These are phyloP conservation scores for Phrynocephalus forsythii DNA, from an alignment of 2,797 vertebrate genomes.

Conservation along the genomic window DNA sequence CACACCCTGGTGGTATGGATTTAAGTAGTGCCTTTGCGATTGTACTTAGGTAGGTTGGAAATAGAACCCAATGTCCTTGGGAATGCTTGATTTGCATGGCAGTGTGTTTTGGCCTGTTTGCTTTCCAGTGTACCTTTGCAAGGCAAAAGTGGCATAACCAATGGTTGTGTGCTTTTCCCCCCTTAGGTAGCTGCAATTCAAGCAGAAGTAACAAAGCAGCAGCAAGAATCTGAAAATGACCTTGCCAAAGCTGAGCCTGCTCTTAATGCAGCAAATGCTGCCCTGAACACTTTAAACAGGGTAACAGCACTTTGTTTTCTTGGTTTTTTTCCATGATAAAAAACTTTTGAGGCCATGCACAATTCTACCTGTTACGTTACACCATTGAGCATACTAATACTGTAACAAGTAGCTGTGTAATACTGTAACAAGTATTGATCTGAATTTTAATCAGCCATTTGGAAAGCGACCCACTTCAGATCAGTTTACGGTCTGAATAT, in stretches of 20 bases:
- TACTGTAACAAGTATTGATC: neutral
- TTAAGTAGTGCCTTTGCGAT: no score
- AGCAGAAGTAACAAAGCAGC: constrained; percentile 82
- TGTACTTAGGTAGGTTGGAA: no score
- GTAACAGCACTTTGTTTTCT: constrained; percentile 49
- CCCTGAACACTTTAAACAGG: constrained; percentile 82
- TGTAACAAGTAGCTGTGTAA: neutral
- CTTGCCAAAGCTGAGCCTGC: constrained; percentile 81
- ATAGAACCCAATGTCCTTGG: neutral
- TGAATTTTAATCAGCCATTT: neutral
- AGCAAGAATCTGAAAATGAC: constrained; percentile 80
- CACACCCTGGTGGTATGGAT: no score
- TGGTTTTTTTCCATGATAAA: neutral
- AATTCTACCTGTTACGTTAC: neutral
- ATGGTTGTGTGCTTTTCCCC: neutral
- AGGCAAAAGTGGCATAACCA: constrained; percentile 34
- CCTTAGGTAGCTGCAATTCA: constrained; percentile 80
- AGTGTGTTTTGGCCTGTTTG: constrained; percentile 15
- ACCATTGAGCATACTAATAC: neutral
- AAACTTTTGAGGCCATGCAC: constrained; percentile 23
- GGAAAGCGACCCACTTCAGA: neutral
- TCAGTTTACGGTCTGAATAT: neutral
- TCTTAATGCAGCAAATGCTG: constrained; percentile 78
- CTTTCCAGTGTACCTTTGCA: constrained; percentile 48
- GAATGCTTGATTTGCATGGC: constrained; percentile 16